These are phyloP conservation scores for Sarcophaga subvicina DNA, from an alignment of 2,888 invertebrate genomes.

Conservation along the genomic window DNA sequence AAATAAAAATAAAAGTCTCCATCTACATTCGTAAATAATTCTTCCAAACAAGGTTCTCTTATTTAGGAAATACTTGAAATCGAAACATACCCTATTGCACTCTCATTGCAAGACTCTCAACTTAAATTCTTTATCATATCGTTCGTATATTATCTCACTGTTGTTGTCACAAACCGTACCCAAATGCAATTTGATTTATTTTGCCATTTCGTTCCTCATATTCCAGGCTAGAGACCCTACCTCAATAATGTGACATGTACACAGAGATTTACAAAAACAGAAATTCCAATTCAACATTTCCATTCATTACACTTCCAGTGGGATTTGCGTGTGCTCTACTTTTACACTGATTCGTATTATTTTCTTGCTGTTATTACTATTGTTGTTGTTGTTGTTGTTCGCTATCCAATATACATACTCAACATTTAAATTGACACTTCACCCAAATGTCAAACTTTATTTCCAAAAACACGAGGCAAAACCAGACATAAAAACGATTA, in stretches of 20 bases:
- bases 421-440: conserved; percentile 63
- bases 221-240: conserved; percentile 58
- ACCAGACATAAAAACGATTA: conserved; percentile 1
- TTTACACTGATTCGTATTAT: conserved; percentile 27
- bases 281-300: conserved; percentile 64
- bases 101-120: neutral
- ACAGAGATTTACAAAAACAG: conserved; percentile 14
- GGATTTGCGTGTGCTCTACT: conserved; percentile 64
- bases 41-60: no score
- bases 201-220: conserved; percentile 57
- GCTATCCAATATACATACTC: conserved; percentile 32
- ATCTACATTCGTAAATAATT: no score
- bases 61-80: no score
- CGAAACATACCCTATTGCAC: no score
- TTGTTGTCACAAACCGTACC: no score
- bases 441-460: conserved; percentile 62
- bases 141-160: neutral
- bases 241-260: conserved; percentile 52
- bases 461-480: conserved; percentile 34
- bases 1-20: no score
- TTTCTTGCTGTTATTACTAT: neutral
- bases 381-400: conserved; percentile 4
- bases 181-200: conserved; percentile 44
- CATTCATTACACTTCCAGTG: conserved; percentile 52
- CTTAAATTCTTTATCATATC: neutral